phyloP scores from a whole-genome alignment of 2,113 vertebrate genomes.

The Vanacampus margaritifer region DNA sequence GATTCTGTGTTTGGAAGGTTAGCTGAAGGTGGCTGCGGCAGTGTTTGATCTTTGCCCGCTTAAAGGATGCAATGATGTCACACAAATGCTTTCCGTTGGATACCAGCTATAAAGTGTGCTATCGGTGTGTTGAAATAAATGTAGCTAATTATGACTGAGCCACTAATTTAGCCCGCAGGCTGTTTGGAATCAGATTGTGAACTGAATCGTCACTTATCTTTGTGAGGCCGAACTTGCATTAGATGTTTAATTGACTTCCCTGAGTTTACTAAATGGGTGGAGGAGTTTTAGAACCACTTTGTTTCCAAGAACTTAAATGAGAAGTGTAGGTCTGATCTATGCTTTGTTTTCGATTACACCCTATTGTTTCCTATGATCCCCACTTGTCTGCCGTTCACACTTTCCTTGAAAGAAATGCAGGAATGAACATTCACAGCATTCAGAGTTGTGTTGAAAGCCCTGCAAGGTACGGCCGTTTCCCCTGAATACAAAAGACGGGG shows the following conservation, averaged over 20 bases:
- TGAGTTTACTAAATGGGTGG: constrained; percentile 20
- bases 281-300: constrained; percentile 8
- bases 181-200: constrained; percentile 27
- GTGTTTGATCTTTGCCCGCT: constrained; percentile 48
- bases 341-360: constrained; percentile 33
- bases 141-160: constrained; percentile 10
- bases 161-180: constrained; percentile 24
- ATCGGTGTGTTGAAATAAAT: constrained; percentile 5
- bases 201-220: constrained; percentile 14
- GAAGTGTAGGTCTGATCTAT: constrained; percentile 35
- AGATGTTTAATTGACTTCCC: constrained; percentile 17
- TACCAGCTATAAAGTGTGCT: constrained; percentile 8
- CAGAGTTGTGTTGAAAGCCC: constrained; percentile 63
- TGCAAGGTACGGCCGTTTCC: constrained; percentile 62
- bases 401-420: constrained; percentile 48
- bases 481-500: constrained; percentile 70
- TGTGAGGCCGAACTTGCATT: constrained; percentile 10
- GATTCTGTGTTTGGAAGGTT: constrained; percentile 49
- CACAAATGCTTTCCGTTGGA: background rate
- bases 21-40: constrained; percentile 43
- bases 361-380: constrained; percentile 56
- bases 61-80: constrained; percentile 59
- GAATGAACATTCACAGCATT: constrained; percentile 45
- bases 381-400: constrained; percentile 62
- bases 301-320: constrained; percentile 38